Evolutionary conservation across 1,140 invertebrate genomes (phyloP), one percentile per base, ranked within the genome.

Genomic region (Atta colombica): DNA sequence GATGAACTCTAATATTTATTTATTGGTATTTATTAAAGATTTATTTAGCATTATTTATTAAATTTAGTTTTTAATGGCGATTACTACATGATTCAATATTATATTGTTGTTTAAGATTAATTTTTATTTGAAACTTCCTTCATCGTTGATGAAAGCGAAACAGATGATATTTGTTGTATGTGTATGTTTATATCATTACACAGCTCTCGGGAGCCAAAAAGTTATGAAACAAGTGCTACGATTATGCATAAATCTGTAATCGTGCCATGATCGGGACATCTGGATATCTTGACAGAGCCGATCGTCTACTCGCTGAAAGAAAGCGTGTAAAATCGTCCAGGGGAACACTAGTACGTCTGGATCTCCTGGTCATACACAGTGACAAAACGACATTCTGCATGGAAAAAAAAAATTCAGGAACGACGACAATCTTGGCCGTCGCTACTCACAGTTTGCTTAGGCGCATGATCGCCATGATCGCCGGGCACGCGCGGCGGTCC

Each of bases 401-500:
- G 88, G 74, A 87, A 85, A 63, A 90, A 90, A 87, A 53, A 77
- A 89, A 89, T n/a, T 81, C 77, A 69, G 63, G 21, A 14, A 80
- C n/a, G 80, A 78, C 86, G 78, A 60, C 85, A 86, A 93, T 93
- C 86, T 63, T 92, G 92, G 92, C 89, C 93, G 85, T 91, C 96
- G 92, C 96, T 96, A 96, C 97, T 97, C 96, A 97, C 97, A 94
- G 97, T 97, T 96, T 97, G 97, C 89, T 98, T 96, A 78, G 97
- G 97, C 65, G 97, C 97, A 92, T 97, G 97, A 90, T 97, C 96
- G 28, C 96, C 96, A 51, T 97, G 96, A 91, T 96, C 96, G 51
- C 95, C 95, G 31, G 94, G 95, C 80, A 94, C 88, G 58, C 95
- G 94, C 28, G 97, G 97, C 72, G 96, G 96, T 91, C 95, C 96